Percentiles rank a stretch among this genome's conserved stretches.
Conservation (phyloP, 2,113 vertebrate genomes). For the Nicator chloris region DNA sequence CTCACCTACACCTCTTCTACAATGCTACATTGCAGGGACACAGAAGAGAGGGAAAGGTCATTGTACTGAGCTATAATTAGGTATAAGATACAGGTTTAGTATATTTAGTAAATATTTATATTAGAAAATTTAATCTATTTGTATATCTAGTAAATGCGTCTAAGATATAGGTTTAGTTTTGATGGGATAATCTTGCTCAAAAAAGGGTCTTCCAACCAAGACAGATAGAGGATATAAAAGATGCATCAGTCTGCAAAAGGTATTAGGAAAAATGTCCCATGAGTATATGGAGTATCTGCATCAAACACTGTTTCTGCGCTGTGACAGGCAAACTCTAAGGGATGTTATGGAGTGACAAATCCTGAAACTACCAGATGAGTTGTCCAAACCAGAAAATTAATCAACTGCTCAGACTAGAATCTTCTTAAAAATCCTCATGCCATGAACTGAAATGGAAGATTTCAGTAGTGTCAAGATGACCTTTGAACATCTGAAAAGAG, state of each 20-base stretch:
- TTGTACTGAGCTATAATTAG: neutral
- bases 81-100: neutral
- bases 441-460: neutral
- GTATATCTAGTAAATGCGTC: neutral
- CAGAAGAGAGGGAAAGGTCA: neutral
- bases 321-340: neutral
- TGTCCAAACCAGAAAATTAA: neutral
- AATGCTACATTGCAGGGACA: neutral
- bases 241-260: neutral
- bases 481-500: neutral
- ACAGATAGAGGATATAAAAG: neutral
- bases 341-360: neutral
- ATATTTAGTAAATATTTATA: neutral
- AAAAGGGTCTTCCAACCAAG: neutral
- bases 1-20: neutral
- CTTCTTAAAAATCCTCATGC: neutral
- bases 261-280: neutral
- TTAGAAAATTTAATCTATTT: neutral
- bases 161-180: fast-evolving
- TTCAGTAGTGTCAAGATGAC: neutral
- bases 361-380: neutral
- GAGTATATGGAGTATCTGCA: neutral
- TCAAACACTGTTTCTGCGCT: neutral
- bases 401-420: neutral
- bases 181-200: neutral